A percentile compares a stretch with the other conserved stretches of the same genome.
phyloP scores from a whole-genome alignment of 2,113 vertebrate species.

The Blennius ocellaris region DNA sequence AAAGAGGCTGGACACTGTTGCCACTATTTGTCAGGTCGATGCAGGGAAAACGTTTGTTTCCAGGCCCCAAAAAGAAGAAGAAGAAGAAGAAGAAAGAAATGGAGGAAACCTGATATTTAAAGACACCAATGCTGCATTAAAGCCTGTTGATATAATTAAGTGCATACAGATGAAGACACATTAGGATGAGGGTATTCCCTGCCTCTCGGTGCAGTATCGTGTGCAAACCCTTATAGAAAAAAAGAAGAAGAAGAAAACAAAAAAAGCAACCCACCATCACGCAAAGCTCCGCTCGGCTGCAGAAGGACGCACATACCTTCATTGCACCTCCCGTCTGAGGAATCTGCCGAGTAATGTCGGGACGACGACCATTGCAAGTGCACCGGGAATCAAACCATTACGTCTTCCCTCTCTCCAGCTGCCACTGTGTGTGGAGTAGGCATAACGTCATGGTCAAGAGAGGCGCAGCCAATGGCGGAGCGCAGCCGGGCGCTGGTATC shows the following conservation, averaged over 20 bases:
- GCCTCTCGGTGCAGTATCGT: constrained; percentile 35
- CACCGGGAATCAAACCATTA: constrained; percentile 82
- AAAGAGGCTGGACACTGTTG: constrained; percentile 43
- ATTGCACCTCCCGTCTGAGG: constrained; percentile 78
- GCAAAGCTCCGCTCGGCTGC: not conserved
- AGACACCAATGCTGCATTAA: constrained; percentile 8
- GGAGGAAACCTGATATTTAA: not conserved
- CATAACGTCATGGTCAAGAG: constrained; percentile 80
- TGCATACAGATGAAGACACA: constrained; percentile 17
- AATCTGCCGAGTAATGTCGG: constrained; percentile 76
- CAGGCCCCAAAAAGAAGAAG: constrained; percentile 4
- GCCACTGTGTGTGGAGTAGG: constrained; percentile 71
- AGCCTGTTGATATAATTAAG: constrained; percentile 21
- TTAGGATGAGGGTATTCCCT: constrained; percentile 41
- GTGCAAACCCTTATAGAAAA: constrained; percentile 13
- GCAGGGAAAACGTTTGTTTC: constrained; percentile 24
- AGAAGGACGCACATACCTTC: constrained; percentile 76
- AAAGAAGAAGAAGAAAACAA: not conserved
- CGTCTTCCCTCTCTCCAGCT: constrained; percentile 81
- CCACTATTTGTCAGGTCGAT: constrained; percentile 31
- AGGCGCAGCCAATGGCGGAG: constrained; percentile 69
- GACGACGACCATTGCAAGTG: constrained; percentile 80
- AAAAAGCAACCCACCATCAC: not conserved
- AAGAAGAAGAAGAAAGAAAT: constrained; percentile 9
- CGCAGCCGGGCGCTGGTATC: constrained; percentile 57